phyloP scores from a whole-genome alignment of 2,113 vertebrate species.

The Tragelaphus buxtoni region DNA sequence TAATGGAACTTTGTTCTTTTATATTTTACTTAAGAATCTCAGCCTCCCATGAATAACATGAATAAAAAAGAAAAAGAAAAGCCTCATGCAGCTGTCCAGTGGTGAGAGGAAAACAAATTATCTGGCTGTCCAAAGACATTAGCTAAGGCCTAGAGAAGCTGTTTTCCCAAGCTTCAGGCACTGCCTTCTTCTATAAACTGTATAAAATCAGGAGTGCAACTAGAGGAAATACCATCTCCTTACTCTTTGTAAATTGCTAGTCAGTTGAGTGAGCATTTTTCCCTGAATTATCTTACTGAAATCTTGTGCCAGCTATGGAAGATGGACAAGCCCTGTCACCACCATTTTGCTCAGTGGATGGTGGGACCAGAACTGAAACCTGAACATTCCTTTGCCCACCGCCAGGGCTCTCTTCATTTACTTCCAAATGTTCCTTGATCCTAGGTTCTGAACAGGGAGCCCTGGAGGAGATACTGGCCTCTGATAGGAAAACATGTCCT shows the following conservation, averaged over 20 bases:
- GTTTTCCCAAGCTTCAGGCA: neutral
- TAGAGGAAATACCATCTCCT: neutral
- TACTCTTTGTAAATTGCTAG: neutral
- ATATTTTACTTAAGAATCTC: neutral
- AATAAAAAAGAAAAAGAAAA: neutral
- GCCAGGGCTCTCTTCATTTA: neutral
- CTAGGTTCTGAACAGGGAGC: neutral
- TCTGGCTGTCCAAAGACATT: neutral
- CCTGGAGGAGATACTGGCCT: neutral
- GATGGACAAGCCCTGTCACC: neutral
- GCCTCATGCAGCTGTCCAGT: neutral
- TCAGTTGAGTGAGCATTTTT: neutral
- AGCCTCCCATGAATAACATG: neutral
- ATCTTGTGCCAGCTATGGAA: neutral
- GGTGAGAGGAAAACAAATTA: neutral
- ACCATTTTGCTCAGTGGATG: neutral
- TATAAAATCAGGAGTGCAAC: neutral
- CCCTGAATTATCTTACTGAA: neutral
- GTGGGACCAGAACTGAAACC: neutral
- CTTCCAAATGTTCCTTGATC: neutral
- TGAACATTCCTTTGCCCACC: neutral
- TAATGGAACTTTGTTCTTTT: neutral
- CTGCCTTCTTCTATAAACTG: neutral
- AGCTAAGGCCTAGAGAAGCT: neutral
- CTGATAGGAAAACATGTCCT: neutral